A percentile compares a stretch with the other conserved stretches of the same genome.
These are phyloP conservation scores for Labrus mixtus DNA, from an alignment of 2,113 vertebrate genomes.

Conservation along the genomic window DNA sequence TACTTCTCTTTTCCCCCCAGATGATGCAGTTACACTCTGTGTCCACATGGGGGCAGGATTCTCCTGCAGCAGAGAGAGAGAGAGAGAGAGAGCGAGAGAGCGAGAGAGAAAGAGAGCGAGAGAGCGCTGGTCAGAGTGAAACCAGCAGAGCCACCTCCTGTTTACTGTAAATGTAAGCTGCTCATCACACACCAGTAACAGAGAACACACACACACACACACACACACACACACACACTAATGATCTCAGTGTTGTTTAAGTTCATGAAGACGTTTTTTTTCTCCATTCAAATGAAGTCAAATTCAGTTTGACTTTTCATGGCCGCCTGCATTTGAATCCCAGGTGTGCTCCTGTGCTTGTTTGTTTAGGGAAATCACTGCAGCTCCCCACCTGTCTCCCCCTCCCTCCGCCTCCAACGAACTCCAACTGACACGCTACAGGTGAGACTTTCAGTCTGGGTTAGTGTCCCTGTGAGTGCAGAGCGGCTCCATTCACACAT, in stretches of 20 bases:
- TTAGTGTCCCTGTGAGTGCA: not conserved
- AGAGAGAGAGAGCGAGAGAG: too few species aligned
- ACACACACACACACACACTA: not conserved
- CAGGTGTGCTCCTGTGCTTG: slow-evolving; percentile 68
- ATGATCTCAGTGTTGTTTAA: not conserved
- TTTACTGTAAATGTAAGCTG: slow-evolving; percentile 64
- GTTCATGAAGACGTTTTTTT: not conserved
- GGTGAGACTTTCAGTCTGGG: slow-evolving; percentile 53
- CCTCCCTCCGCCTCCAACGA: slow-evolving; percentile 51
- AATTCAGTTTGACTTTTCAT: slow-evolving; percentile 64
- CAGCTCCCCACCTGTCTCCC: slow-evolving; percentile 51
- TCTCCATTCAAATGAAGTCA: slow-evolving; percentile 71
- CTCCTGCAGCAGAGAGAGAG: not conserved
- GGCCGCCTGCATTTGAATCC: slow-evolving; percentile 64
- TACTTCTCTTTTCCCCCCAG: slow-evolving; percentile 23
- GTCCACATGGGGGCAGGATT: slow-evolving; percentile 67
- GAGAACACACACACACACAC: not conserved
- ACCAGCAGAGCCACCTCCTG: slow-evolving; percentile 43
- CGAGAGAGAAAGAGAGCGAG: too few species aligned
- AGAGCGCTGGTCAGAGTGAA: slow-evolving; percentile 10
- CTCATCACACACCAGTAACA: not conserved
- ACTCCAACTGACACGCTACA: slow-evolving; percentile 68
- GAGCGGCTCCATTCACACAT: slow-evolving; percentile 24
- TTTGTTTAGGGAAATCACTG: slow-evolving; percentile 85
- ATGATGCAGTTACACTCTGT: slow-evolving; percentile 18